Conservation (phyloP, 37 sponge, comb jelly and placozoan genomes). For the Hormiphora californensis region DNA sequence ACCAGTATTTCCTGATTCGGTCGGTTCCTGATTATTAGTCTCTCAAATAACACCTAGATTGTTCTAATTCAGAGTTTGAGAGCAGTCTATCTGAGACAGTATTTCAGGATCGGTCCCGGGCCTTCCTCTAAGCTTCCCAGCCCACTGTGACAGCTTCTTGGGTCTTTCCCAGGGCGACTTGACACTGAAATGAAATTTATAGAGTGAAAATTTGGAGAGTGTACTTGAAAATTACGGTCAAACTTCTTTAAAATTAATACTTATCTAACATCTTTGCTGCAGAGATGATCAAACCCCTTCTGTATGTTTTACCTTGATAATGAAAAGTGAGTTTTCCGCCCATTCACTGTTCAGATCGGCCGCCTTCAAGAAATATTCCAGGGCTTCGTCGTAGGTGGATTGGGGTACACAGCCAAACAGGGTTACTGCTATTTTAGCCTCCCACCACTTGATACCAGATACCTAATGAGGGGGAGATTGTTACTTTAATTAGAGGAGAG, state of each 20-base stretch:
- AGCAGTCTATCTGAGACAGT: too few species aligned
- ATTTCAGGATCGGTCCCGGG: too few species aligned
- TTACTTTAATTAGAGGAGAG: neutral
- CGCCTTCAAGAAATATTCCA: conserved; percentile 31
- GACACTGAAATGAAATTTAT: conserved; percentile 28
- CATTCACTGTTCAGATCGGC: neutral
- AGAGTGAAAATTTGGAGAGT: neutral
- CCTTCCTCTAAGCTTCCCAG: too few species aligned
- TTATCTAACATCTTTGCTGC: too few species aligned
- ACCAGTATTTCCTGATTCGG: too few species aligned
- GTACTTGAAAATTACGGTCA: neutral
- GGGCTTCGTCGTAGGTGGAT: conserved; percentile 32
- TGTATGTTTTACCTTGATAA: conserved; percentile 1
- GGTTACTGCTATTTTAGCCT: conserved; percentile 32
- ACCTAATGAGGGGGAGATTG: neutral
- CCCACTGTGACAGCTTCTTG: too few species aligned
- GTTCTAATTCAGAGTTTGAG: too few species aligned
- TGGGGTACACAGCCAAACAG: conserved; percentile 35
- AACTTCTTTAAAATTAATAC: neutral
- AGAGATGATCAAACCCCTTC: too few species aligned
- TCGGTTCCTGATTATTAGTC: too few species aligned
- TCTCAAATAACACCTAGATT: too few species aligned
- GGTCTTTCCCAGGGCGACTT: conserved; percentile 14
- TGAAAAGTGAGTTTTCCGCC: conserved; percentile 31
- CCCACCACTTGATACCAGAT: conserved; percentile 50